Percentiles rank a stretch among this genome's conserved stretches.
Evolutionary conservation across 2,113 vertebrate genomes (phyloP).

Genomic region (Dicaeum eximium): DNA sequence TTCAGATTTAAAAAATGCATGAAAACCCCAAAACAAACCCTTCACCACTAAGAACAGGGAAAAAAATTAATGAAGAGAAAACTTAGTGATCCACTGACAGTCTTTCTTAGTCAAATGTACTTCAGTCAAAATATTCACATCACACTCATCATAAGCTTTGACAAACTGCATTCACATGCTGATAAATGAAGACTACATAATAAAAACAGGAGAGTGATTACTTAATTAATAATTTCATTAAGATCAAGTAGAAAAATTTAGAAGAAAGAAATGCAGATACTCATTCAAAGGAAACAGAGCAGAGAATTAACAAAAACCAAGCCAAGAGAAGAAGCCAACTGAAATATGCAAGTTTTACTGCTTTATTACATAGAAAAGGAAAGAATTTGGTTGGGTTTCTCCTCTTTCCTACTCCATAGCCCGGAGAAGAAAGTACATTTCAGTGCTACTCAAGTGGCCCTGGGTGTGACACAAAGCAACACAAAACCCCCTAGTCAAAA

Average conservation of each 20-base stretch:
- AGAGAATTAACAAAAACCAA: background rate
- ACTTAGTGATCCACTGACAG: background rate
- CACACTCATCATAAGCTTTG: background rate
- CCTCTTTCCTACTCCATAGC: background rate
- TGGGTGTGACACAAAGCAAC: background rate
- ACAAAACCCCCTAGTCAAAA: background rate
- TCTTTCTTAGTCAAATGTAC: background rate
- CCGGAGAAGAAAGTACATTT: background rate
- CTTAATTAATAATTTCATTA: background rate
- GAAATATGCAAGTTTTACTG: background rate
- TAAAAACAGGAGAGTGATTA: background rate
- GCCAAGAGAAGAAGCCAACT: background rate
- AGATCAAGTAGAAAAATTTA: background rate
- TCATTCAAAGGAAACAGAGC: background rate
- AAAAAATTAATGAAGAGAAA: background rate
- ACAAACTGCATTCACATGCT: background rate
- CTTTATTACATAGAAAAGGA: background rate
- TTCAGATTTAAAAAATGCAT: background rate
- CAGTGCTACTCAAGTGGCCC: background rate
- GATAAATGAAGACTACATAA: background rate
- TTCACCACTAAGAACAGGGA: background rate
- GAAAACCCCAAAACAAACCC: background rate
- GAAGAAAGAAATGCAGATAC: background rate
- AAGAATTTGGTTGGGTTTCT: background rate
- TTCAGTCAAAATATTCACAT: background rate